A percentile compares a stretch with the other conserved stretches of the same genome.
Evolutionary conservation across 2,113 vertebrate species (phyloP).

Genomic region (Balaenoptera acutorostrata): DNA sequence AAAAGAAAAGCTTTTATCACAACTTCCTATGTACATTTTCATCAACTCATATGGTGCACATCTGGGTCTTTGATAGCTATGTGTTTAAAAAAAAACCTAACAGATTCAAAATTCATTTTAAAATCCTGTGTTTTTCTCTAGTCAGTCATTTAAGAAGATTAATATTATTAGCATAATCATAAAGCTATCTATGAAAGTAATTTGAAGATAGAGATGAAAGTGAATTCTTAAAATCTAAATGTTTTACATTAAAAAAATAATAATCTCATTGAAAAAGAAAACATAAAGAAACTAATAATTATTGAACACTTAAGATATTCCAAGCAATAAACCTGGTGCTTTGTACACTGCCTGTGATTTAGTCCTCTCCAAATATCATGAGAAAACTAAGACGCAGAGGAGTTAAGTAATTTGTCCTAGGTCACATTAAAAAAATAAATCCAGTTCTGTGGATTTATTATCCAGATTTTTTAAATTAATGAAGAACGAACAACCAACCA

Average conservation of each 20-base stretch:
- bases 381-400: neutral
- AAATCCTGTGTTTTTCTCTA: conserved; percentile 15
- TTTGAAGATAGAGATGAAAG: neutral
- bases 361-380: neutral
- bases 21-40: conserved; percentile 58
- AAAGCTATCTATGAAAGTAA: neutral
- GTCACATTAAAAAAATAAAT: neutral
- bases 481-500: neutral
- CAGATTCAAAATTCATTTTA: conserved; percentile 59
- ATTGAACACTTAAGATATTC: neutral
- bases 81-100: neutral
- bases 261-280: neutral
- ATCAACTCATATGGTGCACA: conserved; percentile 51
- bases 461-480: neutral
- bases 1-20: conserved; percentile 64
- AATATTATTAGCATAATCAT: conserved; percentile 7
- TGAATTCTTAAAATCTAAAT: neutral
- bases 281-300: neutral
- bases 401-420: neutral
- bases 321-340: neutral
- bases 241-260: neutral
- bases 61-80: conserved; percentile 62
- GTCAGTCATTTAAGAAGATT: conserved; percentile 16
- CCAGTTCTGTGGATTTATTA: neutral
- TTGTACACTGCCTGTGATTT: neutral